phyloP scores from a whole-genome alignment of 2,888 invertebrate species.

The Tetragonula carbonaria region DNA sequence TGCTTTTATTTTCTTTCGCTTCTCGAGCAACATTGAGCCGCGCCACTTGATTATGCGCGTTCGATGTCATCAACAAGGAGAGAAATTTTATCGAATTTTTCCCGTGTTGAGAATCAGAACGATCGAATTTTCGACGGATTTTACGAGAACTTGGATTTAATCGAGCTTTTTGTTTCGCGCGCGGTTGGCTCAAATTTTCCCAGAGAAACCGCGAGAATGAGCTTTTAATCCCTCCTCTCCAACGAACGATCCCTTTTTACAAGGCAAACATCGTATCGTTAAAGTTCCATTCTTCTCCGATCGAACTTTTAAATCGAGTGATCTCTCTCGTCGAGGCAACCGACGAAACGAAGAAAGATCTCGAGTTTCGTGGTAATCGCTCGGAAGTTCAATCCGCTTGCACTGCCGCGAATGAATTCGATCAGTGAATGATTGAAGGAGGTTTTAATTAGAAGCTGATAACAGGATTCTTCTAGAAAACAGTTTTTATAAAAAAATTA shows the following conservation, averaged over 20 bases:
- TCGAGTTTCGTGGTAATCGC: background rate
- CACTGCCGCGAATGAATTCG: background rate
- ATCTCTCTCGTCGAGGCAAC: background rate
- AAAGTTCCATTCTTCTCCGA: slow-evolving; percentile 24
- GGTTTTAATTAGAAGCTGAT: background rate
- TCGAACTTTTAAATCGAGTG: slow-evolving; percentile 13
- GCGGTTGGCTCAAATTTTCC: slow-evolving; percentile 28
- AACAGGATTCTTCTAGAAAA: background rate
- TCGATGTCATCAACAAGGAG: background rate
- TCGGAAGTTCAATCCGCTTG: background rate
- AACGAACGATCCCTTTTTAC: slow-evolving; percentile 25
- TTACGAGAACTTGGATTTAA: slow-evolving; percentile 6
- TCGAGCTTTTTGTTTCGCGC: slow-evolving; percentile 19
- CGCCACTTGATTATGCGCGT: background rate
- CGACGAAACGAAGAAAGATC: background rate
- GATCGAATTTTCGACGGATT: slow-evolving; percentile 12
- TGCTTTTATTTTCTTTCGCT: too few species aligned
- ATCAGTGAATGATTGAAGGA: background rate
- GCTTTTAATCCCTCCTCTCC: slow-evolving; percentile 43
- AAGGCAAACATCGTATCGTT: slow-evolving; percentile 41
- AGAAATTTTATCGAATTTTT: background rate
- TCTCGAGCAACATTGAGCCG: background rate
- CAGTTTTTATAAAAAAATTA: background rate
- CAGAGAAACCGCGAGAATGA: slow-evolving; percentile 29
- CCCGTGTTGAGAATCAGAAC: background rate